These are phyloP conservation scores for Cyprinodon tularosa DNA, from an alignment of 2,113 vertebrate genomes.

Conservation along the genomic window DNA sequence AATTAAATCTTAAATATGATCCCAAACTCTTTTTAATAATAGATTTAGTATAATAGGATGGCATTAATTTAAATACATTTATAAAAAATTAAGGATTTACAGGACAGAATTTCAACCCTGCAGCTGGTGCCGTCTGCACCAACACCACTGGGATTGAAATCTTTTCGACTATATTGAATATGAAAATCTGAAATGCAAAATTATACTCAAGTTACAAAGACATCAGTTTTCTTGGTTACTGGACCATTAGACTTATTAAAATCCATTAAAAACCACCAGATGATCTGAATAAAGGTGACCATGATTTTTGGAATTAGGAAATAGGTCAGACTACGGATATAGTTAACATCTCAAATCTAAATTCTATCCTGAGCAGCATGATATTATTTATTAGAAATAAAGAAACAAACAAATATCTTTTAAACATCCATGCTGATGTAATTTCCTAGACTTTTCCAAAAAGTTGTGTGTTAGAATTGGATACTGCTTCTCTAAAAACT, in stretches of 20 bases:
- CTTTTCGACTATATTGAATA: conserved; percentile 36
- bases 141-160: conserved; percentile 9
- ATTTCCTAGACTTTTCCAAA: conserved; percentile 34
- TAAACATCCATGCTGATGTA: conserved; percentile 27
- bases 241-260: conserved; percentile 27
- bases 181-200: conserved; percentile 31
- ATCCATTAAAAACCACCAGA: conserved; percentile 47
- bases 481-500: conserved; percentile 40
- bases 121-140: conserved; percentile 19
- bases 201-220: conserved; percentile 16
- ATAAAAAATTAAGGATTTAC: conserved; percentile 1
- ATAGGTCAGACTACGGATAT: conserved; percentile 37
- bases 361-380: conserved; percentile 36
- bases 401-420: conserved; percentile 6
- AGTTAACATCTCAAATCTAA: conserved; percentile 44
- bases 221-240: conserved; percentile 20
- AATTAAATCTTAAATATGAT: background rate
- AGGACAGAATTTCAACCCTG: conserved; percentile 11
- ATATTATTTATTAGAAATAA: conserved; percentile 24
- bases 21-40: background rate
- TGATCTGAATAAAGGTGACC: conserved; percentile 54
- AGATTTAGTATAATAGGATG: background rate
- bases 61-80: conserved; percentile 5
- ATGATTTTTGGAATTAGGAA: conserved; percentile 30
- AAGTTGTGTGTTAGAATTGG: conserved; percentile 24